Evolutionary conservation across 1,140 invertebrate species (phyloP).

Genomic region (Plodia interpunctella): DNA sequence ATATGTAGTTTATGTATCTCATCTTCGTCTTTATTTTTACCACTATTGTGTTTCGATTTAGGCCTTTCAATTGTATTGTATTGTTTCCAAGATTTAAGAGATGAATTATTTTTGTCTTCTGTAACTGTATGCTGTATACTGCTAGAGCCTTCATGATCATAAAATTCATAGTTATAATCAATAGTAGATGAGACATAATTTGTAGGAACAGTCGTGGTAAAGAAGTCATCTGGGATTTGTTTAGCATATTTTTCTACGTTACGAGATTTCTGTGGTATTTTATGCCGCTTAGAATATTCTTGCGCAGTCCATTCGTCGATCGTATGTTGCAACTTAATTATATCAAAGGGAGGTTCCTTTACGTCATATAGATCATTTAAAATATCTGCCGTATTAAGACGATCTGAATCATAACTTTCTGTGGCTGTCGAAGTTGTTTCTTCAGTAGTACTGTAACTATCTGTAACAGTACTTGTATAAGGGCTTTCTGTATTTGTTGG

Average conservation of each 20-base stretch:
- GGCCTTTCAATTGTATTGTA: conserved; percentile 51
- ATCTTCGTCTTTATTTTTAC: conserved; percentile 36
- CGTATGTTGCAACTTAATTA: conserved; percentile 86
- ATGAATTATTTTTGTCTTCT: conserved; percentile 47
- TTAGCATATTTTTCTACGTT: conserved; percentile 80
- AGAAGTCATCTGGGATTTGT: conserved; percentile 86
- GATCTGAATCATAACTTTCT: conserved; percentile 44
- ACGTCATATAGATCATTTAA: conserved; percentile 63
- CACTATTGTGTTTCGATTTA: conserved; percentile 38
- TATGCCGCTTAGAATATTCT: conserved; percentile 80
- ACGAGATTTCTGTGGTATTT: conserved; percentile 67
- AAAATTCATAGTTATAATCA: conserved; percentile 58
- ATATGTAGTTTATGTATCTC: conserved; percentile 51
- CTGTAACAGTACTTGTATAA: conserved; percentile 33
- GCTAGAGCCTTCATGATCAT: conserved; percentile 78
- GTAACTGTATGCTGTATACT: conserved; percentile 72
- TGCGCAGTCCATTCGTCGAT: conserved; percentile 91
- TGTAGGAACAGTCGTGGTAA: conserved; percentile 79
- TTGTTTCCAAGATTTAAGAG: conserved; percentile 39
- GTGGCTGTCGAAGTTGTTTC: conserved; percentile 27
- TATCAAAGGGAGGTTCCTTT: conserved; percentile 80
- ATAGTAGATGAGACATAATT: conserved; percentile 49
- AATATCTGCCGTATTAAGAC: conserved; percentile 39
- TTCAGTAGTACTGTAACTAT: conserved; percentile 51
- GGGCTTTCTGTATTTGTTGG: conserved; percentile 51